phyloP scores from a whole-genome alignment of 2,113 vertebrate genomes.

The Microtus richardsoni region DNA sequence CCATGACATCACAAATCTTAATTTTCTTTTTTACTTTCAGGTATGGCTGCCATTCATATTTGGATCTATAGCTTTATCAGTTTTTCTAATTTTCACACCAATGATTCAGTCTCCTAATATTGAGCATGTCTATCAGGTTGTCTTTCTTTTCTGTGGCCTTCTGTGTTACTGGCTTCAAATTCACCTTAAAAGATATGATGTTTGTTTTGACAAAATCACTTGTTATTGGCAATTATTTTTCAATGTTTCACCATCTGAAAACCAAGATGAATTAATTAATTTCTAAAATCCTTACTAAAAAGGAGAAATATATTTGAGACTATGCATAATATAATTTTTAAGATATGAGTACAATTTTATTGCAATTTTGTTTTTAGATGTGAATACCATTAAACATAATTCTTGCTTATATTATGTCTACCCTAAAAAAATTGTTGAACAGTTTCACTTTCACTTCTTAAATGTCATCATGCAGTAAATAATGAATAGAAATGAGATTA shows the following conservation, averaged over 20 bases:
- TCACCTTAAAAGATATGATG: not conserved
- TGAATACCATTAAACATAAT: not conserved
- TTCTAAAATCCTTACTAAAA: not conserved
- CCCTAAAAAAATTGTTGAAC: not conserved
- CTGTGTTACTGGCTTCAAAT: not conserved
- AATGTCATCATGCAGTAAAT: not conserved
- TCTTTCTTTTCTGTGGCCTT: not conserved
- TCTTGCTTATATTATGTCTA: not conserved
- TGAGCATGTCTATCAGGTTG: not conserved
- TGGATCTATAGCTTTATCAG: not conserved
- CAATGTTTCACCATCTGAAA: not conserved
- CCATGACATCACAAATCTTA: not conserved
- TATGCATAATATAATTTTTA: not conserved
- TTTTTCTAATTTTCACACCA: not conserved
- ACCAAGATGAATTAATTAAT: not conserved
- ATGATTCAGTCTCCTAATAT: not conserved
- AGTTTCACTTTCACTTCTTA: not conserved
- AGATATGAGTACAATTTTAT: not conserved
- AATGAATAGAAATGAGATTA: not conserved
- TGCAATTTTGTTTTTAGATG: not conserved
- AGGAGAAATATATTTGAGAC: not conserved
- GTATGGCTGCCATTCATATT: not conserved
- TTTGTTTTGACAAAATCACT: not conserved
- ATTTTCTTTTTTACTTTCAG: not conserved
- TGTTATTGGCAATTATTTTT: not conserved